Evolutionary conservation across 2,888 invertebrate genomes (phyloP).

Genomic region (Sarcophaga caerulescens): DNA sequence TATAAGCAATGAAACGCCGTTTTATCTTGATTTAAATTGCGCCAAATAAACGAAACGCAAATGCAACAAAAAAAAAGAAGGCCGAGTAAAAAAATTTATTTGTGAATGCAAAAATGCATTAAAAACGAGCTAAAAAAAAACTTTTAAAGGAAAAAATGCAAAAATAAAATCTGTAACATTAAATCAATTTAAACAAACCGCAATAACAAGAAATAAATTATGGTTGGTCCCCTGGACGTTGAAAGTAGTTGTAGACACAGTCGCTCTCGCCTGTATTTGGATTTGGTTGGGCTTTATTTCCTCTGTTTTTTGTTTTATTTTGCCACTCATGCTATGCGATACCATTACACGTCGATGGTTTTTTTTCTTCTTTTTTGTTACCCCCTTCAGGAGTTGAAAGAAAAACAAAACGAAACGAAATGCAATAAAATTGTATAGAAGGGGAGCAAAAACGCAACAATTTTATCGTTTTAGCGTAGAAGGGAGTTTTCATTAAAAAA

Average conservation of each 20-base stretch:
- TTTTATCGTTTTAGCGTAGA: not conserved
- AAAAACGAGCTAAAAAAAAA: not conserved
- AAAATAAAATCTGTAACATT: slow-evolving; percentile 62
- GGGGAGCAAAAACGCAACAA: slow-evolving; percentile 11
- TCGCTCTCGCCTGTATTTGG: not conserved
- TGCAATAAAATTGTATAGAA: not conserved
- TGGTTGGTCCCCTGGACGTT: slow-evolving; percentile 25
- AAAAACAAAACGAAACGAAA: not conserved
- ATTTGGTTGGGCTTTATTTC: not conserved
- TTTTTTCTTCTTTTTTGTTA: not conserved
- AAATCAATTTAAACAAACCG: slow-evolving; percentile 67
- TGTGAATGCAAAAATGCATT: slow-evolving; percentile 39
- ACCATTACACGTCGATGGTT: not conserved
- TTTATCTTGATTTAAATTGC: slow-evolving; percentile 30
- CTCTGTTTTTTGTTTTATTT: not conserved
- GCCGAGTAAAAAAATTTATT: not conserved
- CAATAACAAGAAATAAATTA: slow-evolving; percentile 66
- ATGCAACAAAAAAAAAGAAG: not conserved
- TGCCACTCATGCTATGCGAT: not conserved
- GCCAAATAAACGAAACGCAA: not conserved
- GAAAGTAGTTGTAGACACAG: not conserved
- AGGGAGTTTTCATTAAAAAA: slow-evolving; percentile 22
- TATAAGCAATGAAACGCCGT: not conserved
- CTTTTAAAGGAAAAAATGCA: slow-evolving; percentile 10
- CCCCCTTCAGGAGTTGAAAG: slow-evolving; percentile 18